phyloP scores from a whole-genome alignment of 2,888 invertebrate genomes.

The Idaea dimidiata region DNA sequence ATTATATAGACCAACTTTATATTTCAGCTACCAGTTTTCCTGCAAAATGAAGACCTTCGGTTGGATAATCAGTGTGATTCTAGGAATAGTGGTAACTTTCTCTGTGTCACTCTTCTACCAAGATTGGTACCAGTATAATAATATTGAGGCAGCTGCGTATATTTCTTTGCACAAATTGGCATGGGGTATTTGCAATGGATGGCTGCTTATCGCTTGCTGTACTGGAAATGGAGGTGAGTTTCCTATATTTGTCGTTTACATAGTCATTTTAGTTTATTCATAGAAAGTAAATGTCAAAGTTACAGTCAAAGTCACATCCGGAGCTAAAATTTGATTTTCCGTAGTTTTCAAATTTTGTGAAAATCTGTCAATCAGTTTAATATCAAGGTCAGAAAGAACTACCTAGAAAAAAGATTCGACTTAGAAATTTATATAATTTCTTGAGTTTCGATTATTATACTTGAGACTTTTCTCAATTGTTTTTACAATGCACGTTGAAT shows the following conservation, averaged over 20 bases:
- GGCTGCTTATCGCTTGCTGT: conserved; percentile 85
- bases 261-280: too few species aligned
- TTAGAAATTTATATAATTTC: too few species aligned
- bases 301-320: too few species aligned
- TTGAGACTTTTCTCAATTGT: too few species aligned
- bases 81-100: conserved; percentile 81
- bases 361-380: too few species aligned
- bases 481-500: too few species aligned
- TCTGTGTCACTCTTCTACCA: conserved; percentile 84
- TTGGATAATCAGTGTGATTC: conserved; percentile 59
- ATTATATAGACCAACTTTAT: neutral
- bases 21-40: conserved; percentile 60
- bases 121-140: conserved; percentile 79
- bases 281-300: too few species aligned
- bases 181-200: conserved; percentile 85
- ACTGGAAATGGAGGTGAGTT: conserved; percentile 83
- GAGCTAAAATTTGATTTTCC: too few species aligned
- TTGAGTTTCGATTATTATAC: too few species aligned
- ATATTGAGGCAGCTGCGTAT: conserved; percentile 83
- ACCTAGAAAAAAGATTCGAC: too few species aligned
- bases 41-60: conserved; percentile 51
- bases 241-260: neutral
- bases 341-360: too few species aligned
- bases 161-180: conserved; percentile 83
- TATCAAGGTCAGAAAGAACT: too few species aligned